Evolutionary conservation across 2,888 invertebrate species (phyloP), one percentile per base, ranked within the genome.

Genomic region (Congeria kusceri): DNA sequence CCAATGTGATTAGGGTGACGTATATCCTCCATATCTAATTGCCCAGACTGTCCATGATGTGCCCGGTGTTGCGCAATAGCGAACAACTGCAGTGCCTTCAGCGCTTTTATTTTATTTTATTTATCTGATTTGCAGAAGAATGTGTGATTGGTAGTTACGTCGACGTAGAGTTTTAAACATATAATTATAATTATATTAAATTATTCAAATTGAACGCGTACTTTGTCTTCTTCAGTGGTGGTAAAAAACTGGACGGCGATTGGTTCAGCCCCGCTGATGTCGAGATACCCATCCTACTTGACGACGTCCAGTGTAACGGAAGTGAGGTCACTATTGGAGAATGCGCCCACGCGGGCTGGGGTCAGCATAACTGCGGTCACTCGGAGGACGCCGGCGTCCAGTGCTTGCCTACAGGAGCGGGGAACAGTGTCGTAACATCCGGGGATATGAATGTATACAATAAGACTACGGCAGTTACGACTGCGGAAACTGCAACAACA

Each of bases 301-400:
- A 91, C 70, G 83, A 91, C 64, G 86, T 92, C 9, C 27, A 94
- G 70, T 97, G 97, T 88, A 88, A 88, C 13, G 97, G 96, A 15
- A 95, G 95, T 5, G 93, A 93, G 71, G 20, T 29, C 0, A 78
- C 94, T 61, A 86, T 96, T 23, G 94, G 95, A 64, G 93, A 95
- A 20, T 96, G 96, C 89, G 93, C 93, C 5, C 96, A 96, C 87
- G 95, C 95, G 93, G 94, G 73, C 32, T 78, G 78, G 78, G 32
- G 72, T 1, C 47, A 69, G 3, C 64, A 78, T 61, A 73, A 78
- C 91, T 97, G 97, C 91, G 95, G 95, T 75, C 96, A 97, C 90
- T 94, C 94, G 5, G 96, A 97, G 93, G 96, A 97, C 89, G 96
- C 95, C 1, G 95, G 95, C 3, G 94, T 97, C 15, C 65, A 66